Base-by-base conservation (phyloP, 2,888 invertebrate genomes). In the Aleiodes testaceus region DNA sequence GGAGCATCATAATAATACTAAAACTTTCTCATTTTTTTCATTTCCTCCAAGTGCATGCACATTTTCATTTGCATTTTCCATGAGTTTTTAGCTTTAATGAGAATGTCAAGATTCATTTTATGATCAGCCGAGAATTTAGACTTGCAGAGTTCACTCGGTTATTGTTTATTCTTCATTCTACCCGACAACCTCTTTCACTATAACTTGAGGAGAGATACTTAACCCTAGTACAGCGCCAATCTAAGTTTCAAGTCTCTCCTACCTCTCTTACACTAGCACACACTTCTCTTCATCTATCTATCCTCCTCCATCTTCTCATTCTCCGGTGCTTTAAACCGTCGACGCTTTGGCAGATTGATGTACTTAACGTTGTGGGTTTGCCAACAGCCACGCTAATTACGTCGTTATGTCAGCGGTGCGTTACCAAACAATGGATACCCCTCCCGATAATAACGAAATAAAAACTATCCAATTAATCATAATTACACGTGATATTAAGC, bases 321-420 rank as follows among this genome's bases (percentile, higher is more conserved):
- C 47, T 49, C 53, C 26, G 49, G 45, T 36, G 45, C 67, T 67
- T 61, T 68, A 68, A 68, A 30, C 59, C 49, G 36, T 63, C 45
- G 63, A 45, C 63, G 45, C 63, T 63, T 22, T n/a, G 45, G 36
- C 36, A 59, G 68, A 68, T 68, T 68, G 68, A 68, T 68, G 68
- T 61, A 49, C 68, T 61, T 68, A 63, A 30, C 36, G 66, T 53
- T 53, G 53, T 26, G 66, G 52, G 52, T 59, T 68, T 68, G 59
- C 68, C 61, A 68, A 68, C 68, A 59, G 47, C 68, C n/a, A 16
- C 52, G 20, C 59, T 68, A 68, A 68, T 68, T 68, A 68, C 45
- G 45, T 68, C 61, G 47, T 68, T 36, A 68, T 50, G 53, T 66
- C 53, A 53, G 26, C 53, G 50, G 36, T 53, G 52, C 52, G 52